phyloP scores from a whole-genome alignment of 2,797 vertebrate species.

The Peromyscus attwateri region DNA sequence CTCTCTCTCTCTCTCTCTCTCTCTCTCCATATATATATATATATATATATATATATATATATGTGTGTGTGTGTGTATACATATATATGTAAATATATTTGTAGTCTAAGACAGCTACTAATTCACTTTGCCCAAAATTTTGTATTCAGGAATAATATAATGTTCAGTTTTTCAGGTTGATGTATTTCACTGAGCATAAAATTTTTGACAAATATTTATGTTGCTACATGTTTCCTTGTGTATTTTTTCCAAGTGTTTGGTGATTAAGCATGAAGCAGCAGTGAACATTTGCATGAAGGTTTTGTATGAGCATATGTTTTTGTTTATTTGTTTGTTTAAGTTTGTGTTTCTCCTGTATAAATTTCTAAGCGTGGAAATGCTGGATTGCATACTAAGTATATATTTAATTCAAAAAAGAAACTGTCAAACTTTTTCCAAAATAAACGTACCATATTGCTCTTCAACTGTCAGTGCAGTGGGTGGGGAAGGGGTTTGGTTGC shows the following conservation, averaged over 20 bases:
- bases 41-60: neutral
- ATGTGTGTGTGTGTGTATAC: rapidly evolving
- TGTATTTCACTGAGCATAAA: neutral
- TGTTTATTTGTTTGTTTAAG: neutral
- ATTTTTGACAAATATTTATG: neutral
- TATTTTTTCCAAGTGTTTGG: neutral
- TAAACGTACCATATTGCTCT: neutral
- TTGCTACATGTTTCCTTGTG: neutral
- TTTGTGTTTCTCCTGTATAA: neutral
- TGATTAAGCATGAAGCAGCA: neutral
- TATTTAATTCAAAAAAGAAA: slow-evolving; percentile 25
- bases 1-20: neutral
- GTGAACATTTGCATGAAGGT: neutral
- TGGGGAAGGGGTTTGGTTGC: too few species aligned
- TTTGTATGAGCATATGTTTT: slow-evolving; percentile 20
- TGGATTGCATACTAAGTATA: neutral
- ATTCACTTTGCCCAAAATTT: neutral
- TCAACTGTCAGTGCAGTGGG: neutral
- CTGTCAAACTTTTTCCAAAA: neutral
- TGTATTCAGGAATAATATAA: neutral
- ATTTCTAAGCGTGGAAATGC: neutral
- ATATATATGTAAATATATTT: too few species aligned
- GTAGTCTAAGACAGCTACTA: neutral
- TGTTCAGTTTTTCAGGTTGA: neutral
- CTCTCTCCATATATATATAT: neutral